phyloP scores from a whole-genome alignment of 2,113 vertebrate species.

The Lepisosteus osseus region DNA sequence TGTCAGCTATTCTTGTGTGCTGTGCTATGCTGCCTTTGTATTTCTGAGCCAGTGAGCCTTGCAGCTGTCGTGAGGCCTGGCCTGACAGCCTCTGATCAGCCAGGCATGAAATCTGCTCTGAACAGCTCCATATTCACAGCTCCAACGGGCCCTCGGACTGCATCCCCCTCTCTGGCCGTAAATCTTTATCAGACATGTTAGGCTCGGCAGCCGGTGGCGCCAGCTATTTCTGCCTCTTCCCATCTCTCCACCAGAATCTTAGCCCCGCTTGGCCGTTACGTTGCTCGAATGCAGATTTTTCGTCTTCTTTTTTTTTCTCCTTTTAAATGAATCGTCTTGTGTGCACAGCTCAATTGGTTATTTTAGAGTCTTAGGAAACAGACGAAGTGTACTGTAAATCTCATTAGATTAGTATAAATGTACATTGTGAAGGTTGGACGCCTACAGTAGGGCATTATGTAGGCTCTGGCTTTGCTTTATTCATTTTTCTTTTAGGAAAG shows the following conservation, averaged over 20 bases:
- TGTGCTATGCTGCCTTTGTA: conserved; percentile 68
- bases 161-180: conserved; percentile 70
- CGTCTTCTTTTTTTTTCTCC: background rate
- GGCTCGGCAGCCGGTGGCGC: conserved; percentile 67
- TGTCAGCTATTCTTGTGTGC: conserved; percentile 70
- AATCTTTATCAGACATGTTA: conserved; percentile 72
- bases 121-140: conserved; percentile 20
- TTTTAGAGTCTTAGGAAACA: no score
- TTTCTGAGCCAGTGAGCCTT: conserved; percentile 66
- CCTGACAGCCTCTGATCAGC: conserved; percentile 77
- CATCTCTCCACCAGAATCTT: conserved; percentile 8
- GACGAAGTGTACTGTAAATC: no score
- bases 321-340: no score
- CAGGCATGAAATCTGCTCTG: conserved; percentile 41
- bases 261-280: conserved; percentile 4
- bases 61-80: conserved; percentile 78
- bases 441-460: no score
- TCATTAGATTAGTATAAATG: no score
- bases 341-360: no score
- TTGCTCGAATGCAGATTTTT: conserved; percentile 1
- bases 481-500: no score
- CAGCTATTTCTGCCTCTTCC: conserved; percentile 62
- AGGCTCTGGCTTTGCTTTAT: no score
- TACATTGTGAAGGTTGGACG: no score
- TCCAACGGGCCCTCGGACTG: conserved; percentile 62